phyloP scores from a whole-genome alignment of 2,797 vertebrate genomes.

The Oreochromis grahami region DNA sequence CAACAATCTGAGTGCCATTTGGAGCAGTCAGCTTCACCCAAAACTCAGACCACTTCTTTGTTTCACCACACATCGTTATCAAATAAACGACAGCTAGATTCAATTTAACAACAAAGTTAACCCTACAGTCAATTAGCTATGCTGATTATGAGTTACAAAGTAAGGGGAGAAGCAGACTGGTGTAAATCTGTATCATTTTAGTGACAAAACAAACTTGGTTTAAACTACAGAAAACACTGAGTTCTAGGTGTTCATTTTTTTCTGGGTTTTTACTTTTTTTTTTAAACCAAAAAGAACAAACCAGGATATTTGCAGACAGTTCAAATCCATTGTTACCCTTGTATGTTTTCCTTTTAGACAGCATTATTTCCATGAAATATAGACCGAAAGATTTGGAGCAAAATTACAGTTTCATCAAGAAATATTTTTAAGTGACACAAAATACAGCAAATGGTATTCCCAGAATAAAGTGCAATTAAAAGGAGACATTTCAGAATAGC shows the following conservation, averaged over 20 bases:
- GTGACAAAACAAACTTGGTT: neutral
- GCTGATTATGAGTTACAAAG: neutral
- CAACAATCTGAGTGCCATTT: neutral
- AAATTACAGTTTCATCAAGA: slow-evolving; percentile 58
- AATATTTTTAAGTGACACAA: slow-evolving; percentile 57
- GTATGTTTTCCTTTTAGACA: slow-evolving; percentile 15
- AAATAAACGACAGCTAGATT: neutral
- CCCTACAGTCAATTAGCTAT: neutral
- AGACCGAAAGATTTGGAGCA: slow-evolving; percentile 26
- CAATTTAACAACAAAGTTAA: neutral
- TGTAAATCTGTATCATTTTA: neutral
- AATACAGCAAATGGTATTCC: slow-evolving; percentile 65
- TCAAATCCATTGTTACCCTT: slow-evolving; percentile 15
- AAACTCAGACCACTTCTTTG: neutral
- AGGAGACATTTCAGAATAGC: slow-evolving; percentile 67
- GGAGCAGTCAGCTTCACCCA: neutral
- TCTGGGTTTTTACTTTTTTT: slow-evolving; percentile 8
- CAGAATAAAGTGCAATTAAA: slow-evolving; percentile 88
- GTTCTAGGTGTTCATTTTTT: slow-evolving; percentile 12
- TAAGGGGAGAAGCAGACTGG: neutral
- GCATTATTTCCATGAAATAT: slow-evolving; percentile 39
- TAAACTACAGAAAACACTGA: slow-evolving; percentile 25
- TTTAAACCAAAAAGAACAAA: slow-evolving; percentile 13
- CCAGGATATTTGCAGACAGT: slow-evolving; percentile 29
- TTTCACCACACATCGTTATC: neutral